Percentiles rank a stretch among this genome's conserved stretches.
Evolutionary conservation across 2,113 vertebrate species (phyloP).

Genomic region (Eurystomus gularis): DNA sequence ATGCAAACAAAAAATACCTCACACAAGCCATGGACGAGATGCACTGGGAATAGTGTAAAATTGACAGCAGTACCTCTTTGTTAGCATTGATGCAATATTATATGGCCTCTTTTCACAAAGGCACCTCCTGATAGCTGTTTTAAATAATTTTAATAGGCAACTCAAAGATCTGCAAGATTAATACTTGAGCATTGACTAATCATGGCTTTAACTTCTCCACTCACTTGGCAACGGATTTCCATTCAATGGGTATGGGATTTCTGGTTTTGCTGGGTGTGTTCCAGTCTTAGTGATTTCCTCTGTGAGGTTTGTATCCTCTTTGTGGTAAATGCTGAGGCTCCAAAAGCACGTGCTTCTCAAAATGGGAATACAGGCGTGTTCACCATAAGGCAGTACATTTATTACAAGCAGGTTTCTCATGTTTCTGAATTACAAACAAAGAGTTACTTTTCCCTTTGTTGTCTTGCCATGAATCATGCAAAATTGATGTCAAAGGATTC

Average conservation of each 20-base stretch:
- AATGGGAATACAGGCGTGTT: not conserved
- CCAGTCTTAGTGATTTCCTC: not conserved
- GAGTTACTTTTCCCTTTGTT: not conserved
- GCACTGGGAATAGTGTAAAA: not conserved
- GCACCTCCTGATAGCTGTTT: not conserved
- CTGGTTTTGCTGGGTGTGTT: not conserved
- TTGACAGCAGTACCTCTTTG: not conserved
- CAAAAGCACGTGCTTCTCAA: not conserved
- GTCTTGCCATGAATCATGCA: not conserved
- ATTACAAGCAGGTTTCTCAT: not conserved
- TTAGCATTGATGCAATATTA: not conserved
- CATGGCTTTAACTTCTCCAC: not conserved
- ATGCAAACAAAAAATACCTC: not conserved
- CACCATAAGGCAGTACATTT: not conserved
- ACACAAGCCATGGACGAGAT: not conserved
- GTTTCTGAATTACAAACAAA: not conserved
- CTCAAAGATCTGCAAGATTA: not conserved
- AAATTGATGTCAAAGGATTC: not conserved
- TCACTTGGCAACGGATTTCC: not conserved
- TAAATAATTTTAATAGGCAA: not conserved
- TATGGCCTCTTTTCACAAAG: not conserved
- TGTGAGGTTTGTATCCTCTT: not conserved
- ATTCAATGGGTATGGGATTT: not conserved
- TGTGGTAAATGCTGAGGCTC: not conserved
- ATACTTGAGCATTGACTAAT: not conserved